These are phyloP conservation scores for Lepilemur septentrionalis DNA, from an alignment of 2,797 vertebrate genomes.

Conservation along the genomic window DNA sequence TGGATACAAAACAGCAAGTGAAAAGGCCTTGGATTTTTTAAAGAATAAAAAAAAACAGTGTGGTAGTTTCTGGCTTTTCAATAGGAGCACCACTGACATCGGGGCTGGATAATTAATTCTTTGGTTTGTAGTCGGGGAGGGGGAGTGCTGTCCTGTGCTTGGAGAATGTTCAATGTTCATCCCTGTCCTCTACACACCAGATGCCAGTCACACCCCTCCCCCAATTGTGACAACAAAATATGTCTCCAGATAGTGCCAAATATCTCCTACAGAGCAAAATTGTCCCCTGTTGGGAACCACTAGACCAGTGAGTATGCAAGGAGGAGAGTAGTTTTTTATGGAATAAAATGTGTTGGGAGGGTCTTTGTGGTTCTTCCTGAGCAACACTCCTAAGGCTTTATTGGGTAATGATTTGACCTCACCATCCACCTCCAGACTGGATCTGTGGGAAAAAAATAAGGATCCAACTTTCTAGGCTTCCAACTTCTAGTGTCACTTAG, in stretches of 20 bases:
- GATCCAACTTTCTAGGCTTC: background rate
- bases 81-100: background rate
- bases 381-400: background rate
- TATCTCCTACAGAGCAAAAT: background rate
- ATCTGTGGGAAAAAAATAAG: background rate
- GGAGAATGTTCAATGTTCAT: background rate
- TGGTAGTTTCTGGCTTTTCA: background rate
- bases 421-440: background rate
- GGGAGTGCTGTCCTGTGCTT: accelerated
- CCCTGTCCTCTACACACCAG: background rate
- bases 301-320: background rate
- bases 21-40: background rate
- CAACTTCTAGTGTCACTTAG: background rate
- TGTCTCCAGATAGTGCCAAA: background rate
- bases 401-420: background rate
- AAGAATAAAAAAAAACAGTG: background rate
- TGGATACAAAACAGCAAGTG: background rate
- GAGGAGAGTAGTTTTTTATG: background rate
- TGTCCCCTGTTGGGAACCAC: background rate
- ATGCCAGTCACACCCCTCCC: background rate
- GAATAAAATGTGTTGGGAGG: background rate
- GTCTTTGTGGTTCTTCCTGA: background rate
- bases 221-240: background rate
- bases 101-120: background rate
- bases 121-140: background rate